Conservation (phyloP, 1,140 invertebrate species). For the Diorhabda carinulata region DNA sequence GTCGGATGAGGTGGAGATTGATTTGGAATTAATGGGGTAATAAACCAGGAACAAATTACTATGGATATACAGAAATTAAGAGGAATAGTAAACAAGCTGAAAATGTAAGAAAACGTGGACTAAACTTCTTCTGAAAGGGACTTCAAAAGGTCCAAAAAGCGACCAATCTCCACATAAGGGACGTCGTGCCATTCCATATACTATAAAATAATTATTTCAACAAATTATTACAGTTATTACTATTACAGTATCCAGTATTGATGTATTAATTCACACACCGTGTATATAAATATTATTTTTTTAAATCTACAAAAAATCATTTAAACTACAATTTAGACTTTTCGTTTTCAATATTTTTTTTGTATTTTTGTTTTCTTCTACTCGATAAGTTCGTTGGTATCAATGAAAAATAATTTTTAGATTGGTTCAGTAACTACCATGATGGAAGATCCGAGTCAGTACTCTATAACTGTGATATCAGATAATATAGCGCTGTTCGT, state of each 20-base stretch:
- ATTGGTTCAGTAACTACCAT: slow-evolving; percentile 15
- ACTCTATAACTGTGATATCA: slow-evolving; percentile 21
- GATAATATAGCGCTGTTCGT: slow-evolving; percentile 31
- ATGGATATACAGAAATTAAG: no score
- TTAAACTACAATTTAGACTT: neutral
- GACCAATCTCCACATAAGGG: no score
- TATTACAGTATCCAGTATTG: neutral
- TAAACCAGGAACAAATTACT: no score
- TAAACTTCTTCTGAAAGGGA: no score
- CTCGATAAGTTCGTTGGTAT: neutral
- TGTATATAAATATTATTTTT: neutral
- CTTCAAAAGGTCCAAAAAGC: no score
- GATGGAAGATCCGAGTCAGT: slow-evolving; percentile 12
- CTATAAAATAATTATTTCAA: no score
- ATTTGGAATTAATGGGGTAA: neutral
- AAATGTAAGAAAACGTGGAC: no score
- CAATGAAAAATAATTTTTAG: slow-evolving; percentile 7
- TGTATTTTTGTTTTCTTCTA: neutral
- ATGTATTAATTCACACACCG: neutral
- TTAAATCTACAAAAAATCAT: neutral
- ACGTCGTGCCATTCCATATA: no score
- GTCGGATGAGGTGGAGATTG: neutral
- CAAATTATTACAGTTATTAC: no score
- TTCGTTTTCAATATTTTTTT: neutral
- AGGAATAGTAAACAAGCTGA: no score